A percentile compares a stretch with the other conserved stretches of the same genome.
Evolutionary conservation across 1,140 invertebrate species (phyloP).

Genomic region (Amphibalanus amphitrite): DNA sequence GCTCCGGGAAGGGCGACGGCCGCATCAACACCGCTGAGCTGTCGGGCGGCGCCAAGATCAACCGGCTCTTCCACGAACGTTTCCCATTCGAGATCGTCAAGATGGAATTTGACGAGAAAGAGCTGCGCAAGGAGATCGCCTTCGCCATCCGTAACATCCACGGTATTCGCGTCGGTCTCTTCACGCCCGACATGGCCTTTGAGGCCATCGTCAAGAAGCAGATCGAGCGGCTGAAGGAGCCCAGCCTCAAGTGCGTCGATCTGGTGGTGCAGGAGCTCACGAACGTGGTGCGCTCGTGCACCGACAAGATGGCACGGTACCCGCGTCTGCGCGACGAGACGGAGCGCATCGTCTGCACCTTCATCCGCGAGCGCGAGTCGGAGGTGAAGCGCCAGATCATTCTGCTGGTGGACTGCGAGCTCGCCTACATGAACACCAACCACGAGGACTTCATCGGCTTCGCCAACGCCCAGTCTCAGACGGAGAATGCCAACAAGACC

Average conservation of each 20-base stretch:
- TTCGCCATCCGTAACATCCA: slow-evolving; percentile 99
- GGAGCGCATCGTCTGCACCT: slow-evolving; percentile 87
- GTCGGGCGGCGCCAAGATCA: slow-evolving; percentile 97
- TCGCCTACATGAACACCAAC: slow-evolving; percentile 99
- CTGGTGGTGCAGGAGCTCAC: slow-evolving; percentile 88
- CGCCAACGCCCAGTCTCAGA: slow-evolving; percentile 91
- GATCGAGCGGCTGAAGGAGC: slow-evolving; percentile 88
- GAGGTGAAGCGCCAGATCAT: slow-evolving; percentile 89
- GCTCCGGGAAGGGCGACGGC: slow-evolving; percentile 57
- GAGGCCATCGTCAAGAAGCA: slow-evolving; percentile 99
- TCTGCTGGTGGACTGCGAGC: slow-evolving; percentile 85
- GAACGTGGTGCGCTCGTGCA: slow-evolving; percentile 83
- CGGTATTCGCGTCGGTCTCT: slow-evolving; percentile 86
- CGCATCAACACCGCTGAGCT: slow-evolving; percentile 93
- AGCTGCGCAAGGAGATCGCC: slow-evolving; percentile 88
- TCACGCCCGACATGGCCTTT: slow-evolving; percentile 99
- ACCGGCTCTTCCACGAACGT: slow-evolving; percentile 93
- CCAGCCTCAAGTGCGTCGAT: slow-evolving; percentile 94
- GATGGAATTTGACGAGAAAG: slow-evolving; percentile 97
- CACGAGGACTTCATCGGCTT: slow-evolving; percentile 99
- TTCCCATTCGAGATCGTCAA: slow-evolving; percentile 99
- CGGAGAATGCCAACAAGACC: slow-evolving; percentile 70
- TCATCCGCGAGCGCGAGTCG: slow-evolving; percentile 86
- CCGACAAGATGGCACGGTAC: slow-evolving; percentile 85
- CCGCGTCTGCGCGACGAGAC: slow-evolving; percentile 93